Conservation (phyloP, 2,888 invertebrate genomes). For the Pediacus dermestoides region DNA sequence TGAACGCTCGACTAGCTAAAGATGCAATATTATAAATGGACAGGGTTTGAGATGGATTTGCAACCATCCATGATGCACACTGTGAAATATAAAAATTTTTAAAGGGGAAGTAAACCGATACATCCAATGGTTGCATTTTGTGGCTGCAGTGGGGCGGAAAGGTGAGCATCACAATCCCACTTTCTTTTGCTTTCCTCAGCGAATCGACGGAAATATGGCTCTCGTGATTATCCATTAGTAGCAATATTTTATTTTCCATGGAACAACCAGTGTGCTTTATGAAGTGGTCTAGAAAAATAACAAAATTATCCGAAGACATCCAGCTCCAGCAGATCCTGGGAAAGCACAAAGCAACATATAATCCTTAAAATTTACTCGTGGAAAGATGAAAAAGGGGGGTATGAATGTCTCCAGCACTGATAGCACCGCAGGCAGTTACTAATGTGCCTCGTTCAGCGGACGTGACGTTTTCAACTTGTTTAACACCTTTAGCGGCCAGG, state of each 20-base stretch:
- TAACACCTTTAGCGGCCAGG: constrained; percentile 38
- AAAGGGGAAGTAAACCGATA: constrained; percentile 17
- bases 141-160: constrained; percentile 44
- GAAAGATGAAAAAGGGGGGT: constrained; percentile 40
- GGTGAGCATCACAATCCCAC: constrained; percentile 42
- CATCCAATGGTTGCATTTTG: constrained; percentile 39
- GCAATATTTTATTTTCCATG: constrained; percentile 27
- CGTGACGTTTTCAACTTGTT: constrained; percentile 41
- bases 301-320: constrained; percentile 36
- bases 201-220: constrained; percentile 30
- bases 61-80: constrained; percentile 35
- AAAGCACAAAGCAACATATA: constrained; percentile 13
- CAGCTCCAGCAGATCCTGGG: constrained; percentile 23
- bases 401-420: constrained; percentile 40
- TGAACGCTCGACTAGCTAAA: constrained; percentile 11
- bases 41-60: constrained; percentile 34
- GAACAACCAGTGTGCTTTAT: constrained; percentile 34
- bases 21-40: constrained; percentile 17
- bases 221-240: constrained; percentile 39
- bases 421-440: constrained; percentile 38
- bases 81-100: constrained; percentile 12
- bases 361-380: constrained; percentile 13
- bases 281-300: constrained; percentile 35
- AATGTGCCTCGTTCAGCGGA: constrained; percentile 43
- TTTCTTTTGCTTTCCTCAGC: constrained; percentile 38